Evolutionary conservation across 1,140 invertebrate genomes (phyloP).

Genomic region (Ephestia elutella): DNA sequence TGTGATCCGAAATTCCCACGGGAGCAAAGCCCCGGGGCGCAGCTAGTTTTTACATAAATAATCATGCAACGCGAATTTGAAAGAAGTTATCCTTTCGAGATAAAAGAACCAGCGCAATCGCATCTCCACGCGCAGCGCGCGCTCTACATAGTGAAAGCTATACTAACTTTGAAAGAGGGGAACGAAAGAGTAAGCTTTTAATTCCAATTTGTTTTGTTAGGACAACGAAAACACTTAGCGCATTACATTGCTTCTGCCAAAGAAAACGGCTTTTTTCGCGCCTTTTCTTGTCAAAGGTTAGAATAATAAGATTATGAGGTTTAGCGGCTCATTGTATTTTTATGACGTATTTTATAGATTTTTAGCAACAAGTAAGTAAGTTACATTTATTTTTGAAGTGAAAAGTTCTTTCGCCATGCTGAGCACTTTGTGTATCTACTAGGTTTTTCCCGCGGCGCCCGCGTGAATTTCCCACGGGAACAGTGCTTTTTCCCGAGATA

Average conservation of each 20-base stretch:
- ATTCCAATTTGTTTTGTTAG: constrained; percentile 5
- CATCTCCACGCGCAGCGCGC: neutral
- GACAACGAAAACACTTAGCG: neutral
- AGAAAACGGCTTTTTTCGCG: neutral
- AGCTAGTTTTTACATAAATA: too few relatives aligned
- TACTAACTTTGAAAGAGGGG: neutral
- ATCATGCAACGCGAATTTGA: too few relatives aligned
- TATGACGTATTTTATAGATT: neutral
- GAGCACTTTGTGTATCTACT: too few relatives aligned
- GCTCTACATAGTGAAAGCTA: neutral
- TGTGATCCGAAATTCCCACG: too few relatives aligned
- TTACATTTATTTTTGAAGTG: neutral
- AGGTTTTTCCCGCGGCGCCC: too few relatives aligned
- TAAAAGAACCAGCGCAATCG: too few relatives aligned
- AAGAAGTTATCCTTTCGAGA: too few relatives aligned
- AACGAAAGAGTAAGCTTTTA: constrained; percentile 1
- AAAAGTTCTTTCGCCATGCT: too few relatives aligned
- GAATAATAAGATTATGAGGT: neutral
- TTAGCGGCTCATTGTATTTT: neutral
- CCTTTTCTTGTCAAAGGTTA: constrained; percentile 3
- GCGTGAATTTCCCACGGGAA: too few relatives aligned
- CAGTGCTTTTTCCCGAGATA: too few relatives aligned
- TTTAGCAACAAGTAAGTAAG: neutral
- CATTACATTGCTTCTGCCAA: neutral
- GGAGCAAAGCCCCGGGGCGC: too few relatives aligned